phyloP scores from a whole-genome alignment of 2,113 vertebrate genomes.

The mouse (Mus musculus) region DNA sequence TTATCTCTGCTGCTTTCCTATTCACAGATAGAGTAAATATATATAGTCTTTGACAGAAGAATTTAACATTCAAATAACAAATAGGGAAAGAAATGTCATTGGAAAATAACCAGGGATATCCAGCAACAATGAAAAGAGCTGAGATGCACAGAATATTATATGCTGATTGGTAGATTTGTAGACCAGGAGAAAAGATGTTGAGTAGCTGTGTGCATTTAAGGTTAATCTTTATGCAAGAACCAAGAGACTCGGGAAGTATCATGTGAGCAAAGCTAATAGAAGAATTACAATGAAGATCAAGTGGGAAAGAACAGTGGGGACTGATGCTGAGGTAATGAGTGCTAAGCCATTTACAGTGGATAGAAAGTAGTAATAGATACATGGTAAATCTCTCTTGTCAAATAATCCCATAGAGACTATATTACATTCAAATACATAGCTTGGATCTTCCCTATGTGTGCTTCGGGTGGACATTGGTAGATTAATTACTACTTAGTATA shows the following conservation, averaged over 20 bases:
- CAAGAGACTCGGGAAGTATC: background rate
- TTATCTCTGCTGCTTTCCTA: slow-evolving; percentile 12
- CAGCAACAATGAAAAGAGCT: slow-evolving; percentile 73
- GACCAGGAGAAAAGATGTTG: slow-evolving; percentile 65
- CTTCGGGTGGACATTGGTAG: background rate
- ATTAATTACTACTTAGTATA: background rate
- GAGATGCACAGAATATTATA: slow-evolving; percentile 66
- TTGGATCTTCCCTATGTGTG: background rate
- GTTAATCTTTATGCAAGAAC: slow-evolving; percentile 38
- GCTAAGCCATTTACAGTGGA: background rate
- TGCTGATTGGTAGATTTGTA: slow-evolving; percentile 72
- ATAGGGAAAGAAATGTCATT: slow-evolving; percentile 39
- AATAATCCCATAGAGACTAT: background rate
- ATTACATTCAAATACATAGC: background rate
- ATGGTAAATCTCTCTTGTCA: background rate
- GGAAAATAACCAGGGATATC: slow-evolving; percentile 63
- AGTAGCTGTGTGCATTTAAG: slow-evolving; percentile 63
- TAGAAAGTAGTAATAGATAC: background rate
- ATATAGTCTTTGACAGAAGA: slow-evolving; percentile 38
- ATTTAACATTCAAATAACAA: slow-evolving; percentile 43
- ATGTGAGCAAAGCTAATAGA: slow-evolving; percentile 14
- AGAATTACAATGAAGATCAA: slow-evolving; percentile 1
- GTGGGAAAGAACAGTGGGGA: background rate
- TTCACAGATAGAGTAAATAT: slow-evolving; percentile 16
- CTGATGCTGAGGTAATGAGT: background rate